Evolutionary conservation across 2,888 invertebrate species (phyloP).

Genomic region (Pandemis cinnamomeana): DNA sequence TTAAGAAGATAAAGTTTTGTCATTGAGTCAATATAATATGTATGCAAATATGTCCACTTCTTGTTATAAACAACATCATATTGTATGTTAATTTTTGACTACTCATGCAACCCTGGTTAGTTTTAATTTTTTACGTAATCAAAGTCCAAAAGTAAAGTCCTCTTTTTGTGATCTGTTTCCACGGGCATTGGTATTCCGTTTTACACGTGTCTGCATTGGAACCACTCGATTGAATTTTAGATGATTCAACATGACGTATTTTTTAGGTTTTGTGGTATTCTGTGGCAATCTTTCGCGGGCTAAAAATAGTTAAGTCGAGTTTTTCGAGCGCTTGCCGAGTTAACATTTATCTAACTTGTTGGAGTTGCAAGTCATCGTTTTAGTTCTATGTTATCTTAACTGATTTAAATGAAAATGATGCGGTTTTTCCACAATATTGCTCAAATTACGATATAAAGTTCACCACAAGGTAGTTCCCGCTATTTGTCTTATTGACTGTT

Average conservation of each 20-base stretch:
- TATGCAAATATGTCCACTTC: not conserved
- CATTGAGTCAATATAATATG: too few relatives aligned
- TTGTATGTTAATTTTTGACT: not conserved
- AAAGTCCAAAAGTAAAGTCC: not conserved
- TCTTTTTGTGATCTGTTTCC: not conserved
- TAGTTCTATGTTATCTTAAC: not conserved
- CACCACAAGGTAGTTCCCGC: slow-evolving; percentile 18
- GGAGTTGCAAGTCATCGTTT: not conserved
- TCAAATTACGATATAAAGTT: slow-evolving; percentile 20
- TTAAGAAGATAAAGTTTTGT: not conserved
- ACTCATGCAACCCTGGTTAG: not conserved
- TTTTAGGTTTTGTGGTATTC: slow-evolving; percentile 2
- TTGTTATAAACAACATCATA: not conserved
- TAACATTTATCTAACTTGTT: not conserved
- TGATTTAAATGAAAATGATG: slow-evolving; percentile 20
- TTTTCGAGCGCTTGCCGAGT: not conserved
- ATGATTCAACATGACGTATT: slow-evolving; percentile 23
- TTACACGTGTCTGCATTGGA: slow-evolving; percentile 14
- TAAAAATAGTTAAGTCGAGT: not conserved
- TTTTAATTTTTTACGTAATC: not conserved
- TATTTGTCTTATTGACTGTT: slow-evolving; percentile 21
- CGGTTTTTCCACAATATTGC: slow-evolving; percentile 28
- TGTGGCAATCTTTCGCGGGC: slow-evolving; percentile 1
- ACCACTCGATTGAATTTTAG: slow-evolving; percentile 1
- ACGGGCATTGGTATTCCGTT: slow-evolving; percentile 6